Base-by-base conservation (phyloP, 2,888 invertebrate genomes). In the Allophyes oxyacanthae region DNA sequence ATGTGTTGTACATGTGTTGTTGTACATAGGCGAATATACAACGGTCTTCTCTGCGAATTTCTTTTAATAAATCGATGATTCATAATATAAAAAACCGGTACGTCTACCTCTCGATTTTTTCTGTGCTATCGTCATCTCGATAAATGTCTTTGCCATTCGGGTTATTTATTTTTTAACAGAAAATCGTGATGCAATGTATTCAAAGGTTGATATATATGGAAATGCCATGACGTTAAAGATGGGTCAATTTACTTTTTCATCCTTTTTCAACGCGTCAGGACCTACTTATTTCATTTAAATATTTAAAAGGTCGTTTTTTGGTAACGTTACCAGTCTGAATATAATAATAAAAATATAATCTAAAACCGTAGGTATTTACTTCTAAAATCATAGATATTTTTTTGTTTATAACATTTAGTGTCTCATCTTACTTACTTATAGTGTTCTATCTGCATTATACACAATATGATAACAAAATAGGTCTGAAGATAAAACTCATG, bases 1-100 rank as follows among this genome's bases (percentile, higher is more conserved):
- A n/a, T n/a, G n/a, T n/a, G n/a, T n/a, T n/a, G n/a, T n/a, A n/a
- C n/a, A n/a, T n/a, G n/a, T n/a, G n/a, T n/a, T n/a, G n/a, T n/a
- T 38, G 37, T 61, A 54, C 45, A 57, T 55, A 63, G 63, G 55
- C 61, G 37, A 65, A 55, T 36, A 55, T 36, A 62, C 67, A 78
- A 78, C 78, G 52, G 66, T 69, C 71, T 49, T 64, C 61, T 71
- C 49, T 50, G 53, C 66, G 54, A 75, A 78, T 67, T 61, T 62
- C 62, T 51, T 74, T 53, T 45, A 42, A 44, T 26, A 43, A 53
- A 58, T 66, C 55, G 65, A 70, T 81, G 77, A 81, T 50, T 79
- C 77, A 80, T 56, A n/a, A 10, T 52, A 42, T 32, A 55, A 64
- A 64, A 69, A 77, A 72, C 65, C 53, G 65, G 64, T 71, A 44